These are phyloP conservation scores for Drosophila kambysellisi DNA, from an alignment of 2,888 invertebrate species.

Conservation along the genomic window DNA sequence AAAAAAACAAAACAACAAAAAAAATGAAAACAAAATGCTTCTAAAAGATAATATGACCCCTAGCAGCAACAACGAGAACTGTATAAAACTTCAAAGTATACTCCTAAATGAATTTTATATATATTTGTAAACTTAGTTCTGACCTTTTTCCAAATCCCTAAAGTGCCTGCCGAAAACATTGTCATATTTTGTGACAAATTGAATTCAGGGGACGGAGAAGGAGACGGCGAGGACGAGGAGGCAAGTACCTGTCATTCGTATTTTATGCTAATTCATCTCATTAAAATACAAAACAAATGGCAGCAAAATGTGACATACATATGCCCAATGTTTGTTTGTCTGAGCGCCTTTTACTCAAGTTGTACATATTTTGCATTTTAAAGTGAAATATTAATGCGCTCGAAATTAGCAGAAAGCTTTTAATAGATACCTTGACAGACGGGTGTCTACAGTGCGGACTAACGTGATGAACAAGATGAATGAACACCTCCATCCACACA, in stretches of 20 bases:
- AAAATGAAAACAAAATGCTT: slow-evolving; percentile 2
- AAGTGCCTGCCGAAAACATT: slow-evolving; percentile 72
- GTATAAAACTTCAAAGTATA: slow-evolving; percentile 66
- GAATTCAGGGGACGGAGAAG: slow-evolving; percentile 43
- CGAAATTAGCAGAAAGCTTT: slow-evolving; percentile 47
- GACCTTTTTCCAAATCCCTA: slow-evolving; percentile 71
- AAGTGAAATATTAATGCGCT: slow-evolving; percentile 65
- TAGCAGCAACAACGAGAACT: slow-evolving; percentile 7
- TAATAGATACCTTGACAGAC: slow-evolving; percentile 45
- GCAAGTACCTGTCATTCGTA: slow-evolving; percentile 62
- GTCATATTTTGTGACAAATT: slow-evolving; percentile 76
- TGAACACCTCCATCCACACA: slow-evolving; percentile 3
- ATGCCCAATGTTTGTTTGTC: slow-evolving; percentile 24
- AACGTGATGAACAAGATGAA: neutral
- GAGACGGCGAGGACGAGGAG: too few species aligned
- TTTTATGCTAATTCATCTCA: slow-evolving; percentile 80
- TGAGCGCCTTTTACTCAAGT: slow-evolving; percentile 25
- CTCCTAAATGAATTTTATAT: slow-evolving; percentile 21
- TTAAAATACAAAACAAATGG: slow-evolving; percentile 73
- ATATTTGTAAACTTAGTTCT: slow-evolving; percentile 33
- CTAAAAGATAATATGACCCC: slow-evolving; percentile 47
- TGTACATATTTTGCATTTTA: slow-evolving; percentile 54
- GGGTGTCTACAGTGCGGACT: slow-evolving; percentile 6
- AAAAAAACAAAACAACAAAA: slow-evolving; percentile 38
- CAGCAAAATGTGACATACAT: slow-evolving; percentile 64